A percentile compares a stretch with the other conserved stretches of the same genome.
phyloP scores from a whole-genome alignment of 2,113 vertebrate species.

The Bubalus kerabau region DNA sequence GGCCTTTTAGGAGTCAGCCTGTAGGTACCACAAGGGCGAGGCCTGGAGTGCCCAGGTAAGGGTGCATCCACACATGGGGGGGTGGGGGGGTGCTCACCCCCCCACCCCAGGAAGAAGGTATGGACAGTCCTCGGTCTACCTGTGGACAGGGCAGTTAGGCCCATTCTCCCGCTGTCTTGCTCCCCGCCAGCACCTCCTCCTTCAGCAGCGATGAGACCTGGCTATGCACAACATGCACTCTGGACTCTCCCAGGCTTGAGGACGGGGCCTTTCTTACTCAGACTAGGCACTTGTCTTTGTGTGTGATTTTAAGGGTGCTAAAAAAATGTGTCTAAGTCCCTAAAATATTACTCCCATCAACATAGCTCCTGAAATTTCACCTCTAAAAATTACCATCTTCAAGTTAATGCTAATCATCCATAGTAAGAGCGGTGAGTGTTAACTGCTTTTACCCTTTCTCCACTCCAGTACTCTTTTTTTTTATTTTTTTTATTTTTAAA shows the following conservation, averaged over 20 bases:
- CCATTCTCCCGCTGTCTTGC: background rate
- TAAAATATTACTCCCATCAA: background rate
- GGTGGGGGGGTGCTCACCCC: background rate
- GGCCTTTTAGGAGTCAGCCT: slow-evolving; percentile 45
- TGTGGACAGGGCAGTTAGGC: background rate
- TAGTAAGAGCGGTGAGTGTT: background rate
- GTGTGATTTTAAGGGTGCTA: background rate
- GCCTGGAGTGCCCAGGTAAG: background rate
- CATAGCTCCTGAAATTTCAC: background rate
- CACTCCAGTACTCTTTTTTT: too few species aligned
- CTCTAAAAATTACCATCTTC: background rate
- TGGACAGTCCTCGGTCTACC: slow-evolving; percentile 4
- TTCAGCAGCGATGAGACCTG: background rate
- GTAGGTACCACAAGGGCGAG: background rate
- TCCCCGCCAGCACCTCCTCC: background rate
- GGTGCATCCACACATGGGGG: background rate
- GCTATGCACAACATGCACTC: background rate
- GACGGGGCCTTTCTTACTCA: background rate
- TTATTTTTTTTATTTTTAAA: too few species aligned
- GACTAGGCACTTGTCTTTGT: background rate
- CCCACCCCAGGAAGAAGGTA: background rate
- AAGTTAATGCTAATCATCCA: background rate
- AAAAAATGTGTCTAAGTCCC: background rate
- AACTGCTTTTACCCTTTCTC: background rate
- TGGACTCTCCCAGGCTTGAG: background rate